These are phyloP conservation scores for Platalea minor DNA, from an alignment of 2,797 vertebrate genomes.

Conservation along the genomic window DNA sequence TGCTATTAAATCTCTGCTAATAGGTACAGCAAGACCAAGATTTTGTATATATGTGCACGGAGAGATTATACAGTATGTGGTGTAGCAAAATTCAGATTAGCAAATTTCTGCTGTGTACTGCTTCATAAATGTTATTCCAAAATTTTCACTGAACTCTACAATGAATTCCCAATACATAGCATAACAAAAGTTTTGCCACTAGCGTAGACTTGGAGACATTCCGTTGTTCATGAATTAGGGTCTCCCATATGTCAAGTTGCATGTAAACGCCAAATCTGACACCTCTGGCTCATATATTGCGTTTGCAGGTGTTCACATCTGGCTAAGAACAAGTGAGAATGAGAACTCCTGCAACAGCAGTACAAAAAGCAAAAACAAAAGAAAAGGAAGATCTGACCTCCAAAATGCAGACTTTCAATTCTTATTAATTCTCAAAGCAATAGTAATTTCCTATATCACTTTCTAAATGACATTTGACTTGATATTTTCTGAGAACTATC, in stretches of 20 bases:
- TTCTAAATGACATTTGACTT: conserved; percentile 29
- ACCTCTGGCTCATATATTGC: conserved; percentile 53
- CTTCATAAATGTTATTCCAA: not conserved
- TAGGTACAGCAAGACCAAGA: not conserved
- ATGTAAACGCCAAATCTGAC: conserved; percentile 60
- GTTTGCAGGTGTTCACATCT: conserved; percentile 68
- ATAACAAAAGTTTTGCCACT: conserved; percentile 47
- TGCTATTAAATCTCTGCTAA: not conserved
- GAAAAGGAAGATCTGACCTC: conserved; percentile 13
- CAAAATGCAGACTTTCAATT: conserved; percentile 8
- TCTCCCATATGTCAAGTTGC: conserved; percentile 27
- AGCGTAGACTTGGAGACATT: conserved; percentile 38
- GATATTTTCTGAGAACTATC: conserved; percentile 5
- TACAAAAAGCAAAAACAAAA: conserved; percentile 34
- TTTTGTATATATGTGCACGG: not conserved
- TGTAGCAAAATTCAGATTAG: conserved; percentile 4
- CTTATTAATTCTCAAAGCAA: conserved; percentile 47
- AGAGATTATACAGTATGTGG: not conserved
- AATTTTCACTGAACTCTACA: not conserved
- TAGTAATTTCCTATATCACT: conserved; percentile 26
- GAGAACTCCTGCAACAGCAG: conserved; percentile 54
- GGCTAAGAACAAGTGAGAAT: conserved; percentile 60
- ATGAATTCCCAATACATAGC: conserved; percentile 8
- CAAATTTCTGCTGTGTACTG: not conserved
- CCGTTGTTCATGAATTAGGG: conserved; percentile 35